Conservation (phyloP, 1,140 invertebrate species). For the Cheumatopsyche charites region DNA sequence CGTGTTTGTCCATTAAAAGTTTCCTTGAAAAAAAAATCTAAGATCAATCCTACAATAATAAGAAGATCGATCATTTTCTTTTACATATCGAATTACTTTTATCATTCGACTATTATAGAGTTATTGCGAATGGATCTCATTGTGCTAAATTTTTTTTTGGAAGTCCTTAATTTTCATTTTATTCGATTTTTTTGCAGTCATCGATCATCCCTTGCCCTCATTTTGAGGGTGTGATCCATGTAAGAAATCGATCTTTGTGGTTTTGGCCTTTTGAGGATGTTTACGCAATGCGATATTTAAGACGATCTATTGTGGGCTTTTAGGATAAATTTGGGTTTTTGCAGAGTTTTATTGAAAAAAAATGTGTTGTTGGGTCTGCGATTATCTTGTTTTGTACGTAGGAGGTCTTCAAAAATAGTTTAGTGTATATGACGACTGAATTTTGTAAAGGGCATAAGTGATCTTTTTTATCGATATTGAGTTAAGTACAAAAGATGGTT, state of each 20-base stretch:
- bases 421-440: too few species aligned
- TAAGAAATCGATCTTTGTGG: conserved; percentile 26
- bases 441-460: too few species aligned
- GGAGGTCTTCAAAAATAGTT: too few species aligned
- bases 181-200: not conserved
- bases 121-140: conserved; percentile 1
- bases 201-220: conserved; percentile 45
- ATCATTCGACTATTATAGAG: conserved; percentile 2
- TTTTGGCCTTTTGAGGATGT: conserved; percentile 38
- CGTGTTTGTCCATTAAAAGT: conserved; percentile 27
- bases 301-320: conserved; percentile 39
- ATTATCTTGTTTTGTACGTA: too few species aligned
- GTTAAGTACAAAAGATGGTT: too few species aligned
- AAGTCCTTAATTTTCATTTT: conserved; percentile 33
- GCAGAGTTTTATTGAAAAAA: too few species aligned
- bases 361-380: too few species aligned
- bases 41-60: conserved; percentile 18
- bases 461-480: too few species aligned
- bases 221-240: conserved; percentile 20
- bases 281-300: conserved; percentile 46
- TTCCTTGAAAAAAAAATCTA: not conserved
- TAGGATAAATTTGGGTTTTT: conserved; percentile 10
- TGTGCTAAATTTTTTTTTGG: conserved; percentile 31
- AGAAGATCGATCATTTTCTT: conserved; percentile 23
- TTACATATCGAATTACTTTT: conserved; percentile 17